These are phyloP conservation scores for Turnix velox DNA, from an alignment of 2,113 vertebrate genomes.

Conservation along the genomic window DNA sequence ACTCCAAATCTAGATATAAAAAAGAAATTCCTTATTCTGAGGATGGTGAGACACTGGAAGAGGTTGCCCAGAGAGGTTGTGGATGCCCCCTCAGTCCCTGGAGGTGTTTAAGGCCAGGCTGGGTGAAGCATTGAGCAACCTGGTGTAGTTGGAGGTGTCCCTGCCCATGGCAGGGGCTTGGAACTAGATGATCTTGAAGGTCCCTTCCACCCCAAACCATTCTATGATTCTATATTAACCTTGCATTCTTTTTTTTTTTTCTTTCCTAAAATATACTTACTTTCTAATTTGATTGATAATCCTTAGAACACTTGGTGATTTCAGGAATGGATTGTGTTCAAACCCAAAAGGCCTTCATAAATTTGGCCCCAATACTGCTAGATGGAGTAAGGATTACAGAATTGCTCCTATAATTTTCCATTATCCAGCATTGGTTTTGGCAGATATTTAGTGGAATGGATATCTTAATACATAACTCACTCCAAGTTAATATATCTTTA, in stretches of 20 bases:
- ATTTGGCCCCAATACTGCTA: not conserved
- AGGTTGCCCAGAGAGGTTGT: too few species aligned
- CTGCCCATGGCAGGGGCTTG: too few species aligned
- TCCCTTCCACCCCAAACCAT: too few species aligned
- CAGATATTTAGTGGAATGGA: not conserved
- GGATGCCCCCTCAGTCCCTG: too few species aligned
- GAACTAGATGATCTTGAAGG: too few species aligned
- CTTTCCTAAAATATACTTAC: not conserved
- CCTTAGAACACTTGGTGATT: not conserved
- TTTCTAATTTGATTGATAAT: not conserved
- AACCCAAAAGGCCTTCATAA: not conserved
- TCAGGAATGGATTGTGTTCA: not conserved
- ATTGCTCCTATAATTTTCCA: conserved; percentile 7
- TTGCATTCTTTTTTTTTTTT: not conserved
- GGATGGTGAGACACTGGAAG: too few species aligned
- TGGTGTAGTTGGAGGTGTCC: too few species aligned
- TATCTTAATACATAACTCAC: conserved; percentile 10
- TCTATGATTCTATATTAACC: not conserved
- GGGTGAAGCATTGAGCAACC: too few species aligned
- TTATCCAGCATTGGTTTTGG: conserved; percentile 24
- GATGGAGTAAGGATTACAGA: not conserved
- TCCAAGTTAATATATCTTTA: conserved; percentile 26
- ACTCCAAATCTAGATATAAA: not conserved
- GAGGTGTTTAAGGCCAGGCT: too few species aligned
- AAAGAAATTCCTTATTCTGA: too few species aligned